A percentile compares a stretch with the other conserved stretches of the same genome.
Conservation (phyloP, 92 coral and sea anemone species). For the Phenganax stokvisi region DNA sequence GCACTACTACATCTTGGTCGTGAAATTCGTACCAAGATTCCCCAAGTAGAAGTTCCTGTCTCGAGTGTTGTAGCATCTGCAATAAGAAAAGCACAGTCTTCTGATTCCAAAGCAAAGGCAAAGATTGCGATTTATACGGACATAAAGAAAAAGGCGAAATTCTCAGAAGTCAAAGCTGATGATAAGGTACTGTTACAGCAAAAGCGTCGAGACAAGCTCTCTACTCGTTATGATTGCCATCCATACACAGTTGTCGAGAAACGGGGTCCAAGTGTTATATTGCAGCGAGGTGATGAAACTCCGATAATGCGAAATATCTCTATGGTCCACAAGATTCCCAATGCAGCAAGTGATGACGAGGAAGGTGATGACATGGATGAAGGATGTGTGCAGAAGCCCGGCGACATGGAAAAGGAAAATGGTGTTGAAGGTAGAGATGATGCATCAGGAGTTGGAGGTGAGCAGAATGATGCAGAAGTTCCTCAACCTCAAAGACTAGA, state of each 20-base stretch:
- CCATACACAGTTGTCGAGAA: conserved; percentile 40
- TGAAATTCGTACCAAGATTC: conserved; percentile 40
- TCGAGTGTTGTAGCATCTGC: conserved; percentile 1
- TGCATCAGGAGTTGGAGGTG: background rate
- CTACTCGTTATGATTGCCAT: conserved; percentile 29
- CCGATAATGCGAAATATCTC: conserved; percentile 29
- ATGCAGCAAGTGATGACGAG: background rate
- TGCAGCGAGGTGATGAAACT: conserved; percentile 32
- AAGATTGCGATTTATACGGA: conserved; percentile 19
- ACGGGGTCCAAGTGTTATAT: conserved; percentile 37
- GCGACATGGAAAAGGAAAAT: background rate
- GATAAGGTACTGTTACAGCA: conserved; percentile 47
- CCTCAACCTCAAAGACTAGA: background rate
- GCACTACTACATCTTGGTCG: conserved; percentile 39
- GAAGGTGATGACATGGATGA: conserved; percentile 11
- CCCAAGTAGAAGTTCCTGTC: conserved; percentile 20
- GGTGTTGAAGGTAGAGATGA: background rate
- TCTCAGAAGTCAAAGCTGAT: conserved; percentile 23
- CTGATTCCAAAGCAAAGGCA: conserved; percentile 7
- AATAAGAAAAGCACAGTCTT: background rate
- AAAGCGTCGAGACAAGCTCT: conserved; percentile 25
- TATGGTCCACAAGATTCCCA: conserved; percentile 36
- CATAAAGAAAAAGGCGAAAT: conserved; percentile 18
- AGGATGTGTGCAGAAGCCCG: background rate
- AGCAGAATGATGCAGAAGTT: too few species aligned